Percentiles rank a stretch among this genome's conserved stretches.
Conservation (phyloP, 2,888 invertebrate species). For the Morpho deidamia region DNA sequence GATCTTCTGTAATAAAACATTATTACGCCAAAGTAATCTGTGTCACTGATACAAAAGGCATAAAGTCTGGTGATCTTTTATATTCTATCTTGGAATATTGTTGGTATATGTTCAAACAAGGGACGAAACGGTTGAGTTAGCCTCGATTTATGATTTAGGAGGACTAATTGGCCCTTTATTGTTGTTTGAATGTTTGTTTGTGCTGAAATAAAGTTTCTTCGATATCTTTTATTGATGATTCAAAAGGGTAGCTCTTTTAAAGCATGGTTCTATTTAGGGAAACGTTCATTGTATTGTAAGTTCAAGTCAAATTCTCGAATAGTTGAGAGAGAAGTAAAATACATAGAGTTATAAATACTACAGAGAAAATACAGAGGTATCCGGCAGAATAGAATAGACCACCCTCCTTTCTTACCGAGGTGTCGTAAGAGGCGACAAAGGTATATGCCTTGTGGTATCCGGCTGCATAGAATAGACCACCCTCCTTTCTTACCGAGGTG, state of each 20-base stretch:
- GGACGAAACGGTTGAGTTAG: constrained; percentile 42
- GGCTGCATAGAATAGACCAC: too few species aligned
- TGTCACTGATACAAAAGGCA: neutral
- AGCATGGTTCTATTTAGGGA: neutral
- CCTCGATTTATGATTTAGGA: constrained; percentile 44
- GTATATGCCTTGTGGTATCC: too few species aligned
- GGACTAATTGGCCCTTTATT: constrained; percentile 48
- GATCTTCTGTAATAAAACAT: neutral
- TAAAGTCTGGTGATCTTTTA: neutral
- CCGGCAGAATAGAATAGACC: too few species aligned
- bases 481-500: too few species aligned
- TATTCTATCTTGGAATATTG: neutral
- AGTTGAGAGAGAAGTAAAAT: too few species aligned
- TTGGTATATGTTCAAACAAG: constrained; percentile 34
- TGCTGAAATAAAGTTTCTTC: constrained; percentile 1
- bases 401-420: too few species aligned
- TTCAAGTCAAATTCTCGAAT: too few species aligned
- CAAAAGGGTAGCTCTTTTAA: neutral
- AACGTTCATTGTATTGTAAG: too few species aligned
- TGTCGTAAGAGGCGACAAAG: too few species aligned
- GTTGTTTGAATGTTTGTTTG: constrained; percentile 33
- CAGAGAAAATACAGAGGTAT: too few species aligned
- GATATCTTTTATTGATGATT: constrained; percentile 7
- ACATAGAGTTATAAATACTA: too few species aligned
- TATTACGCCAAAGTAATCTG: neutral